Conservation (phyloP, 2,888 invertebrate genomes). For the Phrixothrix hirtus region DNA sequence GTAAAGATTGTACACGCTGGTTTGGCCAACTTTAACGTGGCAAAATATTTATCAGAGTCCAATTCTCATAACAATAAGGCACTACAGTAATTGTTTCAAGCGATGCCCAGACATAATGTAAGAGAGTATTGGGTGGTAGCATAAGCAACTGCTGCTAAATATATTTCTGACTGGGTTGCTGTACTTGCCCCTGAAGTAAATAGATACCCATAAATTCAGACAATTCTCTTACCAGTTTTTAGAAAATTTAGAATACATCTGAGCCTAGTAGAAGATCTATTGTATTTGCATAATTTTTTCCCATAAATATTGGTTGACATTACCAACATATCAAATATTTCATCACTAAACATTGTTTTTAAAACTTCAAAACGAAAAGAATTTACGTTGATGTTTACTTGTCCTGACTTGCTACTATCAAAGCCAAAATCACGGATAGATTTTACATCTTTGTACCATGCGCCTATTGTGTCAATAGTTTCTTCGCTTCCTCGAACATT, state of each 20-base stretch:
- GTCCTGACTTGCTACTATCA: neutral
- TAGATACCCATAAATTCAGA: neutral
- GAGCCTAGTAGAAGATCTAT: neutral
- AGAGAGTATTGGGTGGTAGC: no score
- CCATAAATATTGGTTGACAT: neutral
- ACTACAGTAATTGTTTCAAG: no score
- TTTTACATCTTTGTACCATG: neutral
- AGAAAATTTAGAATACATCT: neutral
- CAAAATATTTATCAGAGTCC: no score
- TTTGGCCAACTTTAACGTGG: no score
- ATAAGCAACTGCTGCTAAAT: neutral
- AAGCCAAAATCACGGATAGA: neutral
- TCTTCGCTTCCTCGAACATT: no score
- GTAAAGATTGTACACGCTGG: no score
- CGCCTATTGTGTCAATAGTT: no score
- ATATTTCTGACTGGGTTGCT: neutral
- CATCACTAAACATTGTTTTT: neutral
- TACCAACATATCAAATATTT: constrained; percentile 2
- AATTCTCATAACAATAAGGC: neutral
- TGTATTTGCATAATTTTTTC: neutral
- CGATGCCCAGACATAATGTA: no score
- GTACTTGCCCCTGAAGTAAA: neutral
- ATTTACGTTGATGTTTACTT: neutral
- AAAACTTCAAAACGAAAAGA: neutral
- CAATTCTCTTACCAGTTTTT: neutral